Conservation (phyloP, 2,797 vertebrate genomes). For the Lepidocolaptes lacrymiger region DNA sequence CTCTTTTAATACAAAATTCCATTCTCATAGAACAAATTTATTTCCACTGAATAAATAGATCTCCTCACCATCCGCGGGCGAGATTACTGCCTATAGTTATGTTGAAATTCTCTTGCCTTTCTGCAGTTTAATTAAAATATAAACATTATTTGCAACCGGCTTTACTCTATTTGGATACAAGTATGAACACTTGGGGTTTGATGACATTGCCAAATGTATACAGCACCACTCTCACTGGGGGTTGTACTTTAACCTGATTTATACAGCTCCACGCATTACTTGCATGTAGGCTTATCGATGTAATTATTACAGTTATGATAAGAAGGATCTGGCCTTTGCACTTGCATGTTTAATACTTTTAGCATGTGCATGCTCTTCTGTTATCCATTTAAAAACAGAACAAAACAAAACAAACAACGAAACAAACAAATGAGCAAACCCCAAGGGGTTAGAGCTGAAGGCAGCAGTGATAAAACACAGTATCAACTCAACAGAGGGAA, state of each 20-base stretch:
- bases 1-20: slow-evolving; percentile 76
- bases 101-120: slow-evolving; percentile 54
- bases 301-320: neutral
- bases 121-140: slow-evolving; percentile 72
- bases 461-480: neutral
- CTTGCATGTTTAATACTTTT: slow-evolving; percentile 34
- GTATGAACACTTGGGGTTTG: slow-evolving; percentile 31
- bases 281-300: neutral
- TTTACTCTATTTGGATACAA: slow-evolving; percentile 66
- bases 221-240: slow-evolving; percentile 68
- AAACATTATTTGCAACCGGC: slow-evolving; percentile 65
- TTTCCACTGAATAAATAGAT: slow-evolving; percentile 76
- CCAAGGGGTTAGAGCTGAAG: slow-evolving; percentile 4
- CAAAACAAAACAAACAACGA: neutral
- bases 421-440: neutral
- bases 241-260: slow-evolving; percentile 65
- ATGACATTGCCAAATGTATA: slow-evolving; percentile 40
- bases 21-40: slow-evolving; percentile 74
- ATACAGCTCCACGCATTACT: slow-evolving; percentile 15
- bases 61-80: neutral
- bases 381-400: neutral
- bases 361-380: slow-evolving; percentile 25
- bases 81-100: slow-evolving; percentile 57
- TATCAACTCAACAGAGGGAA: neutral
- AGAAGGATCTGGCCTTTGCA: slow-evolving; percentile 59